Conservation (phyloP, 2,113 vertebrate species). For the Aix galericulata region DNA sequence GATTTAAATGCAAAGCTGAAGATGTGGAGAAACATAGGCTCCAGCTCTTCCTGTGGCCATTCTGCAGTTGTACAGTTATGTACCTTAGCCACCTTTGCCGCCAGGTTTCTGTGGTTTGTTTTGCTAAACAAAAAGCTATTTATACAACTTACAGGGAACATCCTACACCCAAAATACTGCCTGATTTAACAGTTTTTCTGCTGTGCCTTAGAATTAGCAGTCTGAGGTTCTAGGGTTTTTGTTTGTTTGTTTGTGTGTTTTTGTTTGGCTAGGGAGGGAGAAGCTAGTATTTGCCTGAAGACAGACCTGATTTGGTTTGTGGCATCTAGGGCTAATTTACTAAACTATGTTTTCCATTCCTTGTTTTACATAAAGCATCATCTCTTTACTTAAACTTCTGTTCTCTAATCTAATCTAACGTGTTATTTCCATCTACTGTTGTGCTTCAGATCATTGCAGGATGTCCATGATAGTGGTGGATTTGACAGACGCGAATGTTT, state of each 20-base stretch:
- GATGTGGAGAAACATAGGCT: neutral
- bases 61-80: neutral
- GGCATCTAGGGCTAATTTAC: neutral
- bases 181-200: neutral
- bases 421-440: neutral
- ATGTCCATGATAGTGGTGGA: neutral
- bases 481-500: neutral
- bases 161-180: neutral
- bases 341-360: neutral
- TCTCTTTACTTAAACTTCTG: neutral
- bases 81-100: neutral
- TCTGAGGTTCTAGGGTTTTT: neutral
- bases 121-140: neutral
- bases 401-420: neutral
- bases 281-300: neutral
- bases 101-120: neutral
- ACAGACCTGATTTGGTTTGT: neutral
- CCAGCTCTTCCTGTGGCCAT: neutral
- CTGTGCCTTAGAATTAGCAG: neutral
- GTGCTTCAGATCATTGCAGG: rapidly evolving
- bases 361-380: neutral
- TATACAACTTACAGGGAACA: neutral
- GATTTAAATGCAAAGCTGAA: neutral
- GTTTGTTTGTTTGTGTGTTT: neutral
- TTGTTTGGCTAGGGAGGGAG: neutral